These are phyloP conservation scores for Rhombomys opimus DNA, from an alignment of 2,113 vertebrate genomes.

Conservation along the genomic window DNA sequence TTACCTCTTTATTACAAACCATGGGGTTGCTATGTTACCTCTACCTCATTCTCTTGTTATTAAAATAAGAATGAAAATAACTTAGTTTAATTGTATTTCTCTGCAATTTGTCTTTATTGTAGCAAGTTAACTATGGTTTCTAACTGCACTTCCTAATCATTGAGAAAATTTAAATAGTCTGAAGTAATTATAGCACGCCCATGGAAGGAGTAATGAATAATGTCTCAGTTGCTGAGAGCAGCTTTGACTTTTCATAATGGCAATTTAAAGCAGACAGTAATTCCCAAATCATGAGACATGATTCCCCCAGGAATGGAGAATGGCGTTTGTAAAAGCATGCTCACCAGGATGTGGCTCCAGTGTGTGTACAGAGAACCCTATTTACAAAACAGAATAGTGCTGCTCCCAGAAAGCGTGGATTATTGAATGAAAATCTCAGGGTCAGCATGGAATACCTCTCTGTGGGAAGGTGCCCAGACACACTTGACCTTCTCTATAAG, in stretches of 20 bases:
- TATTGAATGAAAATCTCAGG: neutral
- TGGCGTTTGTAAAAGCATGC: neutral
- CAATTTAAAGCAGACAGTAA: neutral
- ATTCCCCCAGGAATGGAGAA: neutral
- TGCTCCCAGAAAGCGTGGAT: neutral
- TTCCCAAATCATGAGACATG: neutral
- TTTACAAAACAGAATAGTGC: neutral
- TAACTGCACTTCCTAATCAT: slow-evolving; percentile 54
- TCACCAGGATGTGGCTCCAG: neutral
- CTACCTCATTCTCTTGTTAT: slow-evolving; percentile 48
- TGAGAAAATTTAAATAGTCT: slow-evolving; percentile 61
- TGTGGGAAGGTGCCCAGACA: neutral
- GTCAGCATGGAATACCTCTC: no score
- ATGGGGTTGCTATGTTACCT: slow-evolving; percentile 31
- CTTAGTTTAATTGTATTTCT: slow-evolving; percentile 66
- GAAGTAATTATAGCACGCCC: slow-evolving; percentile 44
- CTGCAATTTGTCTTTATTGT: slow-evolving; percentile 58
- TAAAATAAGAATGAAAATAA: slow-evolving; percentile 65
- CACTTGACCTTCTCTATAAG: neutral
- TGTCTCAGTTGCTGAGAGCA: slow-evolving; percentile 18
- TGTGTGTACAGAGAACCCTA: neutral
- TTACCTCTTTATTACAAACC: slow-evolving; percentile 31
- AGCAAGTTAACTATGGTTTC: slow-evolving; percentile 58
- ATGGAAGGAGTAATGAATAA: slow-evolving; percentile 27
- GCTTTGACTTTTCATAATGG: slow-evolving; percentile 3